A percentile compares a stretch with the other conserved stretches of the same genome.
Evolutionary conservation across 2,797 vertebrate genomes (phyloP).

Genomic region (Vultur gryphus): DNA sequence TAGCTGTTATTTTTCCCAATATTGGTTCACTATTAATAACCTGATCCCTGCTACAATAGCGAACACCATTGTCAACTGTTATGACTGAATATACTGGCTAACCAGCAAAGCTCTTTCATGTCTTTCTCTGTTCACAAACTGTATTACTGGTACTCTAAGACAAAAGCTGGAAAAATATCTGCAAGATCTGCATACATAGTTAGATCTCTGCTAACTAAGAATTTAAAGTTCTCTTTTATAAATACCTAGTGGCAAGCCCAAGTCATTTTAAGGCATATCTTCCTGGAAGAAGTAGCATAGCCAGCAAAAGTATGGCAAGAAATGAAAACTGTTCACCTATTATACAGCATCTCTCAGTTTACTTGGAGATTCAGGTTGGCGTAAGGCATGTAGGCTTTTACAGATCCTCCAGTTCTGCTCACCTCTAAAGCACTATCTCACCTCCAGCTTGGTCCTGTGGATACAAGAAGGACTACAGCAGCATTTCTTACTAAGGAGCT

Average conservation of each 20-base stretch:
- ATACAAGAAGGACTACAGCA: background rate
- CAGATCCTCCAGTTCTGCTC: background rate
- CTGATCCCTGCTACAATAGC: background rate
- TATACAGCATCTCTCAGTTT: background rate
- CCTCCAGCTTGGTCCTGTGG: background rate
- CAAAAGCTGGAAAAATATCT: background rate
- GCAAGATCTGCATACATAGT: background rate
- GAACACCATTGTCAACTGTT: background rate
- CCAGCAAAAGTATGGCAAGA: background rate
- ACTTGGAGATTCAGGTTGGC: background rate
- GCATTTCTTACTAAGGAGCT: background rate
- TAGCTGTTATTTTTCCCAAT: background rate
- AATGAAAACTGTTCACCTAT: background rate
- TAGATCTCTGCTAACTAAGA: background rate
- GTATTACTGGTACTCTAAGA: background rate
- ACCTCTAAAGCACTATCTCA: background rate
- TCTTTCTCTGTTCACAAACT: background rate
- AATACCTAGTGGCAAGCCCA: background rate
- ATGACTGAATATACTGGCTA: background rate
- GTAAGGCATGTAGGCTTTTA: background rate
- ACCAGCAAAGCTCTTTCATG: background rate
- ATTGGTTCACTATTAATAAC: background rate
- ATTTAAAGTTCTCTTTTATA: background rate
- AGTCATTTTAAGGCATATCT: background rate
- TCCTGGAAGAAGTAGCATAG: background rate